Base-by-base conservation (phyloP, 2,797 vertebrate genomes). In the Meriones psammophilus region DNA sequence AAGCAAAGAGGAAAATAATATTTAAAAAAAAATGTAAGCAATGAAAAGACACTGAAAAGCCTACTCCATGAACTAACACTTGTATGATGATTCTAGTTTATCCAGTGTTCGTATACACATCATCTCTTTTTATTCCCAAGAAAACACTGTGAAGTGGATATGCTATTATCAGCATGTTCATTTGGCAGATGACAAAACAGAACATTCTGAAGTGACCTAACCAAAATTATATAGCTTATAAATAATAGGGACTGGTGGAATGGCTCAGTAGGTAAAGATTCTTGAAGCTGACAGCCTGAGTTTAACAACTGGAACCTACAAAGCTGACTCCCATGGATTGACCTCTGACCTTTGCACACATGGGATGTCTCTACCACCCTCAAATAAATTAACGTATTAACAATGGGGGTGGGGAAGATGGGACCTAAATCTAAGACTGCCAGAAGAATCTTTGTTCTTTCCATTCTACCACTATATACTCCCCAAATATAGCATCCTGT, bases 121-220 rank as follows among this genome's bases (percentile, higher is more conserved):
- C 83, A 71, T 26, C n/a, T 84, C 54, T 56, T 89, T 87, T 93
- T 74, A 79, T 76, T 84, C 56, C 76, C 42, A 81, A 8, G 39
- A 81, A 22, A 42, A 85, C 22, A 20, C 39, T 83, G 5, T 85
- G n/a, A 94, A 87, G 54, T 8, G 88, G 62, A 26, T 62, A 62
- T 42, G 26, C 78, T 64, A 74, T 69, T 46, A 95, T 77, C 56
- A 88, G 56, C 64, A 92, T 15, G 28, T 94, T 73, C 22, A 74
- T 83, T 97, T 91, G 92, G 50, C 62, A 94, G 9, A 85, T n/a
- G 42, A 94, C 24, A 93, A 91, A 89, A 91, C 3, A 94, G 80
- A 93, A 96, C n/a, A 36, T 76, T 89, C 33, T 78, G 36, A 92
- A 92, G 24, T 88, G 58, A 94, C 33, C 8, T 62, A n/a, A 94